Evolutionary conservation across 2,113 vertebrate genomes (phyloP), one percentile per base, ranked within the genome.

Genomic region (Ariopsis seemanni): DNA sequence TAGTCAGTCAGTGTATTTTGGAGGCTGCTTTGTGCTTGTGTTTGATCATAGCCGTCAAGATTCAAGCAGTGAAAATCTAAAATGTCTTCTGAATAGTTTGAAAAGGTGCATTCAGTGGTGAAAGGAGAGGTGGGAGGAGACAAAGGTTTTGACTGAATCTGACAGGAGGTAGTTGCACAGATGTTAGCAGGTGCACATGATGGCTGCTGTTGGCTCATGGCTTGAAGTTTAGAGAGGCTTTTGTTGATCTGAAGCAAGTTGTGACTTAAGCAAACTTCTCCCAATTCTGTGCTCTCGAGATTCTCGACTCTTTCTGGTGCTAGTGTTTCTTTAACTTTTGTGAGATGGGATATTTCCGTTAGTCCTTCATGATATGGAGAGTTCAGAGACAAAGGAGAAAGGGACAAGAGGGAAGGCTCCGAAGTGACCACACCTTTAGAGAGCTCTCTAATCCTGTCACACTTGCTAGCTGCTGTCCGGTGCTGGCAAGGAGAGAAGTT

Each of bases 31-130:
- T 94, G 95, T 12, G 94, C 90, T 79, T 88, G 84, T 4, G 89
- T 80, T 63, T 95, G 95, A 71, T 95, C 94, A 48, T 95, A 96
- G 0, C 94, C 93, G 82, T 96, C 95, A 22, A 96, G 94, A 88
- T 95, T 95, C 72, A 96, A 92, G 90, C 94, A 95, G 90, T 94
- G 95, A 85, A 96, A 96, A 82, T 96, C 95, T 63, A 96, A 91
- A 15, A 95, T 90, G 63, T 95, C 95, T 0, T 95, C 95, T 0
- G 94, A 94, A 89, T 94, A 95, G 91, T 95, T 95, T 7, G 93
- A 90, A 89, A 95, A 95, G 90, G n/a, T 93, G 57, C 95, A 94
- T 81, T 96, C 95, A 0, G 88, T 87, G 9, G 92, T 85, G 2
- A 95, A 88, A 15, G 91, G 94, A 69, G 95, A 95, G 71, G 88